phyloP scores from a whole-genome alignment of 2,113 vertebrate species.

The Anser brachyrhynchus region DNA sequence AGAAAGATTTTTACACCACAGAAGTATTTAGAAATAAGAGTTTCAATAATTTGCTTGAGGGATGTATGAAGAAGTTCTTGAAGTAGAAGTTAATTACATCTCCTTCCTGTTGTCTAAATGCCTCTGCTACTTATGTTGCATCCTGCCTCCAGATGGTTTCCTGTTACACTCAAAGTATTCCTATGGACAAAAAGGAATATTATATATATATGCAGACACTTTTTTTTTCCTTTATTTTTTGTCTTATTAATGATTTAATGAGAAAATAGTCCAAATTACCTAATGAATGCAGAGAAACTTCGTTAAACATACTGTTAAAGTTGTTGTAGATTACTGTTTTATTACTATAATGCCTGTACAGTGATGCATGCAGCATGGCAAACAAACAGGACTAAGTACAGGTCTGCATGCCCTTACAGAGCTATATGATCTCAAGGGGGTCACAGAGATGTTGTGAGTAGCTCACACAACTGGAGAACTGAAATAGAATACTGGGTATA shows the following conservation, averaged over 20 bases:
- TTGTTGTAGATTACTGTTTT: background rate
- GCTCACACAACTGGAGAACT: background rate
- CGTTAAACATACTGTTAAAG: background rate
- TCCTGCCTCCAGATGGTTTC: background rate
- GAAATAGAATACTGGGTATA: background rate
- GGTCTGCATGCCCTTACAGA: background rate
- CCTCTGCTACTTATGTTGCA: background rate
- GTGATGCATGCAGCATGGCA: background rate
- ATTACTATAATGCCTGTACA: background rate
- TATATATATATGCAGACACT: background rate
- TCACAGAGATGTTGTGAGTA: background rate
- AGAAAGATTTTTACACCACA: constrained; percentile 20
- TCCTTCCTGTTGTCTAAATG: background rate
- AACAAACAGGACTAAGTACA: background rate
- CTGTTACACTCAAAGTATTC: background rate
- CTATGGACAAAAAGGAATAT: background rate
- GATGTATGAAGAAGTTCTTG: background rate
- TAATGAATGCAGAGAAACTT: background rate
- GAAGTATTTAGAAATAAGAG: background rate
- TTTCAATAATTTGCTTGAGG: background rate
- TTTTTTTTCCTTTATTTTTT: background rate
- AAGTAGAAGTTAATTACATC: background rate
- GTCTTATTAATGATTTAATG: background rate
- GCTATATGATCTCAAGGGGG: background rate
- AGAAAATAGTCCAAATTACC: background rate